phyloP scores from a whole-genome alignment of 2,113 vertebrate species.

The Archocentrus centrarchus region DNA sequence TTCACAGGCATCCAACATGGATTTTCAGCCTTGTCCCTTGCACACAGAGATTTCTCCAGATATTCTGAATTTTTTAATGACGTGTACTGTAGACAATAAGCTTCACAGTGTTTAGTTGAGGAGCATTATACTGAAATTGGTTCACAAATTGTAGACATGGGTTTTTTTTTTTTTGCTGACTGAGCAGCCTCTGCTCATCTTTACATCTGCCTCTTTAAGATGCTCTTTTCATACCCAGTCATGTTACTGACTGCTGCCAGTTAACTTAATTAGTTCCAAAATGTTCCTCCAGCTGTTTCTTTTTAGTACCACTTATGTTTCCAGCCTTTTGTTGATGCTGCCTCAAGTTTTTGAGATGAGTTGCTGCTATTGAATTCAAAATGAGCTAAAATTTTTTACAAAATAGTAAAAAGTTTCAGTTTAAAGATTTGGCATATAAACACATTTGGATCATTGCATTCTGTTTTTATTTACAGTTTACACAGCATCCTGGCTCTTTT shows the following conservation, averaged over 20 bases:
- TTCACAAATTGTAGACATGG: no score
- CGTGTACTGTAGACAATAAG: background rate
- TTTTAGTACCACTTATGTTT: background rate
- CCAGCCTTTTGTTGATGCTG: background rate
- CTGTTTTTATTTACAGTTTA: background rate
- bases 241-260: background rate
- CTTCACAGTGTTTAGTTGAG: background rate
- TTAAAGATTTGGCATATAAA: background rate
- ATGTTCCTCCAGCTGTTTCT: background rate
- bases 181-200: background rate
- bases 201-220: background rate
- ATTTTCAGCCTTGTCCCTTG: background rate
- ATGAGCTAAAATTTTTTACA: background rate
- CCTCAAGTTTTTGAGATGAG: background rate
- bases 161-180: background rate
- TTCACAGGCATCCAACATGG: background rate
- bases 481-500: background rate
- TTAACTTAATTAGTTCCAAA: background rate
- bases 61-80: background rate
- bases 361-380: background rate
- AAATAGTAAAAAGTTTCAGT: background rate
- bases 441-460: background rate
- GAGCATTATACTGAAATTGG: background rate
- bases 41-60: background rate
- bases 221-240: background rate